phyloP scores from a whole-genome alignment of 1,140 invertebrate species.

The Philotrypesis tridentata region DNA sequence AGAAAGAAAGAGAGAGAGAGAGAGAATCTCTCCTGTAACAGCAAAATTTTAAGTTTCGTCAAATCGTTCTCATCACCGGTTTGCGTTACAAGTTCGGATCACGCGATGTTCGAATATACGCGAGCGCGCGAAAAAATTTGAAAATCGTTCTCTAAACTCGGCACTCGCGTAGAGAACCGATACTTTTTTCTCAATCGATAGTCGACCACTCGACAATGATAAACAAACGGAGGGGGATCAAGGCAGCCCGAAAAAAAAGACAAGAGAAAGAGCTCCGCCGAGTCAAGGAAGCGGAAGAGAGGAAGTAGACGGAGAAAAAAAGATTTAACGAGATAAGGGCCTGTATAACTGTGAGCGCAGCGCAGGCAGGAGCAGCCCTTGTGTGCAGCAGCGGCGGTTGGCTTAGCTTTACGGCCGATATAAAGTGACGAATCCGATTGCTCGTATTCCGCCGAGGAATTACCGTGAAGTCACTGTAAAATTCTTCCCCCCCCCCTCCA shows the following conservation, averaged over 20 bases:
- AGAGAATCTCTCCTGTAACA: no score
- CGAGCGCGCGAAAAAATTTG: no score
- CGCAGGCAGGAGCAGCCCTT: not conserved
- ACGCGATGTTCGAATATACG: no score
- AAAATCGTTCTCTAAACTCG: no score
- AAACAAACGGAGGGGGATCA: no score
- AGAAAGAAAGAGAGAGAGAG: no score
- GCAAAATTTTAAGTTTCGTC: no score
- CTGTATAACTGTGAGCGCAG: conserved; percentile 11
- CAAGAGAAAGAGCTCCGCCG: not conserved
- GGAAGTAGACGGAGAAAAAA: not conserved
- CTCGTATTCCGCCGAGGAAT: conserved; percentile 44
- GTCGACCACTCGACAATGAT: no score
- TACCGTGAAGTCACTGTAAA: conserved; percentile 49
- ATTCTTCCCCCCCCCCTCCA: conserved; percentile 17
- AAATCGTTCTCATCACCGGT: no score
- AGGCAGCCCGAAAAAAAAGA: not conserved
- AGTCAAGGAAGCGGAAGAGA: not conserved
- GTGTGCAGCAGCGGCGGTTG: conserved; percentile 9
- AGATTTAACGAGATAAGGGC: conserved; percentile 45
- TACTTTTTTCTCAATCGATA: no score
- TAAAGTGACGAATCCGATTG: conserved; percentile 46
- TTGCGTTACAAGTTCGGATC: no score
- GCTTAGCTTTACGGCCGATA: conserved; percentile 47
- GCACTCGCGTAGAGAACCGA: no score